Evolutionary conservation across 2,888 invertebrate genomes (phyloP).

Genomic region (Alloplasta piceator): DNA sequence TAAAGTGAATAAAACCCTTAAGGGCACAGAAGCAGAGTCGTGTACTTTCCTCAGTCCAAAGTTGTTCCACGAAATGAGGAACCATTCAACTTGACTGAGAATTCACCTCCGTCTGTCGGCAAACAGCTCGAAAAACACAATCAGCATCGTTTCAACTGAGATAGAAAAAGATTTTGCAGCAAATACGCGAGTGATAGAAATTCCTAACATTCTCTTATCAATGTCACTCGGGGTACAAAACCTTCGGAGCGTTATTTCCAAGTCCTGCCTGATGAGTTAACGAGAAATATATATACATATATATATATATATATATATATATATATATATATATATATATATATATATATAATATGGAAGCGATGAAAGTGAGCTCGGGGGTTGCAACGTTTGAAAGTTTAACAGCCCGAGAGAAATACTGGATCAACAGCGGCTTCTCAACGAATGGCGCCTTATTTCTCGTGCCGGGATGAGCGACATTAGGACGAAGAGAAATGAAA

Average conservation of each 20-base stretch:
- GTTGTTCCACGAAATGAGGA: too few species aligned
- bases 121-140: too few species aligned
- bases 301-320: too few species aligned
- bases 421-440: conserved; percentile 17
- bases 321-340: too few species aligned
- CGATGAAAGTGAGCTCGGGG: conserved; percentile 12
- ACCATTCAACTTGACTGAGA: too few species aligned
- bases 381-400: conserved; percentile 33
- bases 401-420: conserved; percentile 35
- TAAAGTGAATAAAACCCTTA: too few species aligned
- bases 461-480: conserved; percentile 30
- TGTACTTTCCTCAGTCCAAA: too few species aligned
- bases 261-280: conserved; percentile 32
- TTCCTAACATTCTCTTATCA: conserved; percentile 8
- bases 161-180: too few species aligned
- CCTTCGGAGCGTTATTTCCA: neutral
- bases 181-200: neutral
- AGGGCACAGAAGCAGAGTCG: too few species aligned
- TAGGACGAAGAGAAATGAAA: conserved; percentile 61
- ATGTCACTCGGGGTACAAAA: conserved; percentile 1
- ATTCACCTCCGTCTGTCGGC: too few species aligned
- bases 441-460: conserved; percentile 7
- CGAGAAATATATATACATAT: conserved; percentile 13
- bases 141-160: too few species aligned
- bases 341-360: neutral